Conservation (phyloP, 2,888 invertebrate genomes). For the Noctua pronuba region DNA sequence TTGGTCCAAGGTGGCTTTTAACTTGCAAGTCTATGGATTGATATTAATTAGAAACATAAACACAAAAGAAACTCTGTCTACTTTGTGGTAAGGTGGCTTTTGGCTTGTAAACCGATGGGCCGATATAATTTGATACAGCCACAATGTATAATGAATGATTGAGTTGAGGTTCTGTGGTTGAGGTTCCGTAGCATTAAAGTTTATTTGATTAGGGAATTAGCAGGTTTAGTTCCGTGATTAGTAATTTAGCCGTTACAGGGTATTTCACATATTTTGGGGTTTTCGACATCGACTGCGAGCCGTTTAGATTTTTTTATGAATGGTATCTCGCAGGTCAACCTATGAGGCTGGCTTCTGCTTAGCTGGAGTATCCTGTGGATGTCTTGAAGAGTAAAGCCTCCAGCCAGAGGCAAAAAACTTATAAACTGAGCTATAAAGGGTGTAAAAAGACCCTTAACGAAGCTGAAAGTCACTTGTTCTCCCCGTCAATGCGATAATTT, state of each 20-base stretch:
- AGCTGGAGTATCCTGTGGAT: too few relatives aligned
- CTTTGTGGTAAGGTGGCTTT: slow-evolving; percentile 21
- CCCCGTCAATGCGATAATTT: too few relatives aligned
- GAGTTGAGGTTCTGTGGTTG: slow-evolving; percentile 32
- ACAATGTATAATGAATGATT: slow-evolving; percentile 42
- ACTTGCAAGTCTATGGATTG: neutral
- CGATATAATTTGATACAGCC: slow-evolving; percentile 51
- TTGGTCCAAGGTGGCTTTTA: slow-evolving; percentile 10
- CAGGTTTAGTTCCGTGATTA: slow-evolving; percentile 21
- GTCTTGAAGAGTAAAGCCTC: too few relatives aligned
- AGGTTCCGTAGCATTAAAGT: slow-evolving; percentile 53
- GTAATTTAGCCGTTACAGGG: neutral
- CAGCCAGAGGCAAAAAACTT: too few relatives aligned
- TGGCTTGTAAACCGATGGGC: neutral
- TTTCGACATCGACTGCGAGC: neutral
- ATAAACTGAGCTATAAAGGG: too few relatives aligned
- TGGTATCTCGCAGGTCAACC: too few relatives aligned
- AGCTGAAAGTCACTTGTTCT: too few relatives aligned
- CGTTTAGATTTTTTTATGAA: too few relatives aligned
- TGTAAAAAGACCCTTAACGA: too few relatives aligned
- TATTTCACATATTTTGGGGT: neutral
- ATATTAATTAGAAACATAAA: neutral
- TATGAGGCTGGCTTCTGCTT: too few relatives aligned
- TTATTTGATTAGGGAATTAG: slow-evolving; percentile 31
- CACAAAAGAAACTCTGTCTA: slow-evolving; percentile 10